A percentile compares a stretch with the other conserved stretches of the same genome.
phyloP scores from a whole-genome alignment of 53 echinoderm and acorn worm genomes.

The Paelopatides confundens region DNA sequence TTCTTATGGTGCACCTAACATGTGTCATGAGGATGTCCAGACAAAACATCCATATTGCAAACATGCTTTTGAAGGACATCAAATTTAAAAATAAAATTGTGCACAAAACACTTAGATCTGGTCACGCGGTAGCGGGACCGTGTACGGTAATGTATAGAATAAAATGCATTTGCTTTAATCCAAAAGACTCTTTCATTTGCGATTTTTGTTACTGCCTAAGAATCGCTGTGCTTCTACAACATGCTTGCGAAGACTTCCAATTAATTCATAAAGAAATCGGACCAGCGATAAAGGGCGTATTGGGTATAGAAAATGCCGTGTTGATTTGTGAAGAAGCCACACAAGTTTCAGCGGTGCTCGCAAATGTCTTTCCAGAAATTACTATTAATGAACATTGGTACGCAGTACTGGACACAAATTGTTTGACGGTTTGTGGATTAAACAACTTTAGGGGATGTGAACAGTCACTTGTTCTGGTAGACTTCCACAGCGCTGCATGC shows the following conservation, averaged over 20 bases:
- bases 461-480: background rate
- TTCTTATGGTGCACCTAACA: background rate
- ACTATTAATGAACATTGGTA: background rate
- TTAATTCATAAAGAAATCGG: background rate
- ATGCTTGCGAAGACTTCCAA: background rate
- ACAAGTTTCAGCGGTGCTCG: background rate
- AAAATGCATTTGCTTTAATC: background rate
- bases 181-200: background rate
- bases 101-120: background rate
- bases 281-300: background rate
- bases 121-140: constrained; percentile 10
- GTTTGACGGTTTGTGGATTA: background rate
- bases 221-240: background rate
- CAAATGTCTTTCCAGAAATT: background rate
- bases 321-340: background rate
- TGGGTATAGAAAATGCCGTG: background rate
- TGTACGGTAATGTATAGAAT: constrained; percentile 28
- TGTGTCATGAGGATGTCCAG: constrained; percentile 8
- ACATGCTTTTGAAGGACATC: background rate
- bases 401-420: background rate
- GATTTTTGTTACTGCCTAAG: background rate
- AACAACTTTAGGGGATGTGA: constrained; percentile 13
- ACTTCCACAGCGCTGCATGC: background rate
- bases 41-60: background rate
- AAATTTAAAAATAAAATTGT: background rate